Evolutionary conservation across 2,797 vertebrate genomes (phyloP), one percentile per base, ranked within the genome.

Genomic region (Euthynnus affinis): DNA sequence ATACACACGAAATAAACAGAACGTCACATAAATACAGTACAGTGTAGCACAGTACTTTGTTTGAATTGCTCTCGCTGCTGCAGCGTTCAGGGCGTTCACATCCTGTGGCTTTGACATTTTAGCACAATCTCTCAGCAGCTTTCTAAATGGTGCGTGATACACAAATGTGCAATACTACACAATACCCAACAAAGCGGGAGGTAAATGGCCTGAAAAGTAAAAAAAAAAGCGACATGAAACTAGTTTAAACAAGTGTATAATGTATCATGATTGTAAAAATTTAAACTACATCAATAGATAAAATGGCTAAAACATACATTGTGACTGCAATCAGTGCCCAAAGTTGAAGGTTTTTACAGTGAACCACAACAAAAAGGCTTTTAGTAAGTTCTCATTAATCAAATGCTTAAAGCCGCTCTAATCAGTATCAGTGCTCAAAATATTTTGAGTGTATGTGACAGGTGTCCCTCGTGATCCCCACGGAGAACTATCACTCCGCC

Each of bases 51-150:
- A 75, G 18, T 18, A 12, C 34, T 55, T 53, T 14, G 9, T 9
- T 9, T 49, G 22, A 46, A 56, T 32, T 32, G n/a, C n/a, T 56
- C 12, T 13, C 3, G 23, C 20, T 22, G 37, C 23, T 22, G 37
- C 23, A n/a, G 61, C 9, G 52, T 6, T 20, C 51, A 74, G 71
- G 61, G 60, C 18, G n/a, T 66, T 52, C 22, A 59, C 62, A 51
- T 49, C 44, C 29, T 60, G 23, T 9, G 34, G 18, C 18, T 37
- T 25, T 72, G 59, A 63, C 49, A 42, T 32, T 63, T 32, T 70
- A 20, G 48, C 23, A 46, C 52, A 68, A 22, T 23, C 37, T 20
- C 9, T 53, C 51, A 20, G 51, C 17, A 68, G 52, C 37, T 56
- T 48, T 48, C 3, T 15, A 18, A 48, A 60, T 23, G 22, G 5